Percentiles rank a stretch among this genome's conserved stretches.
Conservation (phyloP, 2,888 invertebrate genomes). For the Microdon myrmicae region DNA sequence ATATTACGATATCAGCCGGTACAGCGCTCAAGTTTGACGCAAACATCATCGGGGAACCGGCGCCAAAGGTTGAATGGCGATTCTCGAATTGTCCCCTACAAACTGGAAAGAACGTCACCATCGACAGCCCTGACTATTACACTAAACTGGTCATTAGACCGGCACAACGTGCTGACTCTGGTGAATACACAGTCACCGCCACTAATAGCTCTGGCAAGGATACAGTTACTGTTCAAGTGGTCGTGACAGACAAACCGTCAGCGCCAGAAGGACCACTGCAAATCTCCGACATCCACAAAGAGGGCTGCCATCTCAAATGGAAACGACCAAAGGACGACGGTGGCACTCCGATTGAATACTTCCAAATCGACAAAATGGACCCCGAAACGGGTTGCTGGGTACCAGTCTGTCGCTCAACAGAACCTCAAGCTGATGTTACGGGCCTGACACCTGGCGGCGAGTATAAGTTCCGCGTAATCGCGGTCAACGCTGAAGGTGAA, state of each 20-base stretch:
- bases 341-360: slow-evolving; percentile 93
- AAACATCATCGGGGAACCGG: slow-evolving; percentile 93
- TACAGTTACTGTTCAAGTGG: slow-evolving; percentile 81
- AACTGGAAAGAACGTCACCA: slow-evolving; percentile 76
- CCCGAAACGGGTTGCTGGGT: slow-evolving; percentile 89
- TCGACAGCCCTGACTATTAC: slow-evolving; percentile 88
- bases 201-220: slow-evolving; percentile 90
- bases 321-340: slow-evolving; percentile 95
- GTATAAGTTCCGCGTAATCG: slow-evolving; percentile 95
- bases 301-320: slow-evolving; percentile 95
- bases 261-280: slow-evolving; percentile 91
- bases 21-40: slow-evolving; percentile 94
- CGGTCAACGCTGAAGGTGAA: slow-evolving; percentile 95
- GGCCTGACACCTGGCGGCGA: slow-evolving; percentile 90
- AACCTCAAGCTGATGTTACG: slow-evolving; percentile 83
- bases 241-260: slow-evolving; percentile 87
- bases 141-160: slow-evolving; percentile 87
- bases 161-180: slow-evolving; percentile 82
- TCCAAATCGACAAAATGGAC: slow-evolving; percentile 95
- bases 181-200: slow-evolving; percentile 87
- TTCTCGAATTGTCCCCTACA: slow-evolving; percentile 83
- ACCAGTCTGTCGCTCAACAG: slow-evolving; percentile 84
- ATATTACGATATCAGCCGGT: slow-evolving; percentile 91
- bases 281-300: slow-evolving; percentile 88
- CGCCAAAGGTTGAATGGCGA: slow-evolving; percentile 93